phyloP scores from a whole-genome alignment of 2,888 invertebrate genomes.

The Maniola hyperantus region DNA sequence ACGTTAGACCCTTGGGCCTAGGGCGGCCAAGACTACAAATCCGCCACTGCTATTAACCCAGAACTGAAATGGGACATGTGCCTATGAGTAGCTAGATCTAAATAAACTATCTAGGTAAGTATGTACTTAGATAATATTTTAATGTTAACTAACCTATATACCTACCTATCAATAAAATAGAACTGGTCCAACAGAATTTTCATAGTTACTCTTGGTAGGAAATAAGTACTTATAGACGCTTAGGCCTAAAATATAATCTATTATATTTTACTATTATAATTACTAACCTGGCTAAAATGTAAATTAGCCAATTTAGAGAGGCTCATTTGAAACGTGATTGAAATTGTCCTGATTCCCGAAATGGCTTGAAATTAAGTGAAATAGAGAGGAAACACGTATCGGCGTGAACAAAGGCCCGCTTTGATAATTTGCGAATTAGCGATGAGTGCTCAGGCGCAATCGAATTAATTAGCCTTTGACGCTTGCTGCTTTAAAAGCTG shows the following conservation, averaged over 20 bases:
- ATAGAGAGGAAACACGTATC: conserved; percentile 60
- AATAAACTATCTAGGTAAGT: no score
- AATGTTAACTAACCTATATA: no score
- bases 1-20: no score
- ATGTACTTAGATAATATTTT: no score
- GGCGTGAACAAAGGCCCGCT: conserved; percentile 64
- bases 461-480: conserved; percentile 74
- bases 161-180: no score
- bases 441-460: conserved; percentile 71
- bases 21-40: no score
- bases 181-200: no score
- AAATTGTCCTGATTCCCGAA: conserved; percentile 31
- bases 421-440: conserved; percentile 77
- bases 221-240: neutral
- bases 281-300: conserved; percentile 19
- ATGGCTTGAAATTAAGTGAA: conserved; percentile 58
- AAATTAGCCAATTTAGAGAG: conserved; percentile 21
- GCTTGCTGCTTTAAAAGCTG: conserved; percentile 40
- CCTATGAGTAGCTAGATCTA: no score
- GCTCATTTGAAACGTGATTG: conserved; percentile 35
- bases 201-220: no score
- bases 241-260: conserved; percentile 3
- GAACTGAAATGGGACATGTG: no score
- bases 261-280: no score
- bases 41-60: no score